Evolutionary conservation across 2,797 vertebrate genomes (phyloP).

Genomic region (Channallabes apus): DNA sequence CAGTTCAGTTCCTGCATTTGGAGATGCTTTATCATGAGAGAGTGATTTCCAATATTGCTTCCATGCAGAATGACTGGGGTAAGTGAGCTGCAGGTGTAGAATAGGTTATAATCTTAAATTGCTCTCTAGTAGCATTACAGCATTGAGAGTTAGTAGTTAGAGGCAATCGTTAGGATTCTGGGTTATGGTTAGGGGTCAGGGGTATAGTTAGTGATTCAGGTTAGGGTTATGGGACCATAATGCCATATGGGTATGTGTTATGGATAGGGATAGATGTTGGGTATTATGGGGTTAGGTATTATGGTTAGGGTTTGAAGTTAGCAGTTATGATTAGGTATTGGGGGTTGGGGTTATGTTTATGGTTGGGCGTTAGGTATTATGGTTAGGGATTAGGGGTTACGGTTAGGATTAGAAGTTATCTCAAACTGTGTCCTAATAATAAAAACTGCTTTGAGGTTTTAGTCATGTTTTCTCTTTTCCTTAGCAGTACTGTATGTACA

Average conservation of each 20-base stretch:
- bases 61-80: conserved; percentile 93
- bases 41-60: conserved; percentile 87
- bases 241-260: too few species aligned
- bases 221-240: too few species aligned
- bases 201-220: too few species aligned
- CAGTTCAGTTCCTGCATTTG: conserved; percentile 90
- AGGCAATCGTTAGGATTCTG: too few species aligned
- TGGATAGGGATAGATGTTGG: too few species aligned
- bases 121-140: background rate
- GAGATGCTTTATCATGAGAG: conserved; percentile 93
- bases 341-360: too few species aligned
- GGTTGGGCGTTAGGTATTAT: too few species aligned
- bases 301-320: too few species aligned
- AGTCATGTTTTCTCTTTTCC: background rate
- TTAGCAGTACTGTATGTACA: background rate
- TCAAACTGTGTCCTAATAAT: background rate
- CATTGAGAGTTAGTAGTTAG: background rate
- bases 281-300: too few species aligned
- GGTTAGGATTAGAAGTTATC: background rate
- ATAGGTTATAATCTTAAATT: background rate
- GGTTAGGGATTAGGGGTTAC: too few species aligned
- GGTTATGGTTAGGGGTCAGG: too few species aligned
- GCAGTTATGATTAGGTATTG: too few species aligned
- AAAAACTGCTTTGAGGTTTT: background rate
- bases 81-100: conserved; percentile 38